Base-by-base conservation (phyloP, 2,113 vertebrate species). In the Cricetomys ansorgei region DNA sequence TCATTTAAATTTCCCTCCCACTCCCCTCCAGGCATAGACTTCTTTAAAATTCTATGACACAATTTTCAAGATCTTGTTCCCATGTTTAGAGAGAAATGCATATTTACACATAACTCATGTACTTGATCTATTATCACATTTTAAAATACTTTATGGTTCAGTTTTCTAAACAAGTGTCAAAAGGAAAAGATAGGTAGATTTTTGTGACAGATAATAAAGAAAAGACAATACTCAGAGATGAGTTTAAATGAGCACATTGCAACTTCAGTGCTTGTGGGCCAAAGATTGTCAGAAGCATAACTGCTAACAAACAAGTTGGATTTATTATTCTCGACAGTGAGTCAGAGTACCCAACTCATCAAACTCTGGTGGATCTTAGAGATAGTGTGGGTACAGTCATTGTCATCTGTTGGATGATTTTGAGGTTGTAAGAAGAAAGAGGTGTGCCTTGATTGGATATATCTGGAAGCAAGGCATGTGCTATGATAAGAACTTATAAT, bases 261-360 rank as follows among this genome's bases (percentile, higher is more conserved):
- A 6, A 27, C 6, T 9, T 37, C n/a, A 2, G 0, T 1, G 9
- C 4, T 29, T 13, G 10, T 19, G 27, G 40, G 34, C 1, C 55
- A 7, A 43, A 85, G 40, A 15, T 31, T 45, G n/a, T 15, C 19
- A 48, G 19, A 25, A 50, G 34, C 0, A 3, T 15, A 27, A 4
- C 0, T 7, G 4, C 7, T 48, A 9, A 10, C 12, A 43, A 48
- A 5, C 17, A 12, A 62, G 29, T 5, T 31, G 13, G 17, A 12
- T 53, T 67, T 69, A 67, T n/a, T 90, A 15, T 17, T 89, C 45
- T 55, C 31, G 0, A 1, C 17, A 37, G 25, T 62, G 31, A 93
- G 45, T 53, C 69, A 15, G 1, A 7, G 5, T 3, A 55, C 0
- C 7, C 17, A 27, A 4, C 6, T 4, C 29, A 50, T 62, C 8